phyloP scores from a whole-genome alignment of 2,888 invertebrate genomes.

The Mimumesa dahlbomi region DNA sequence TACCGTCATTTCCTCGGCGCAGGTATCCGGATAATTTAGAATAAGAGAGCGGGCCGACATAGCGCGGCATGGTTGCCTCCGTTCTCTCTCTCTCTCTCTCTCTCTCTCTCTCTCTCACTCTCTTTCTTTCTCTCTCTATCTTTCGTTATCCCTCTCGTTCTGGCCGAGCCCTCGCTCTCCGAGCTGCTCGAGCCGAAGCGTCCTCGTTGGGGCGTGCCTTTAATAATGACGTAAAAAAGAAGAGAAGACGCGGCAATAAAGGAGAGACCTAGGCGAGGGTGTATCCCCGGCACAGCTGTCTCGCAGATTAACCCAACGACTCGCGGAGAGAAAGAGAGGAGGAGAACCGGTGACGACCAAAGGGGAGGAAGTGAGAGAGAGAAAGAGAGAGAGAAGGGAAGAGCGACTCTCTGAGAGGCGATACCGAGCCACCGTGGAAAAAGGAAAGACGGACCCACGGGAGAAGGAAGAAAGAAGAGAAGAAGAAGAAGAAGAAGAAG shows the following conservation, averaged over 20 bases:
- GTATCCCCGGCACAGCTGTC: slow-evolving; percentile 62
- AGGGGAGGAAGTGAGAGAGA: background rate
- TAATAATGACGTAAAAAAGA: slow-evolving; percentile 65
- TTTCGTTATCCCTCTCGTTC: background rate
- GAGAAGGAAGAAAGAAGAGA: slow-evolving; percentile 7
- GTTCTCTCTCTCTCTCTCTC: slow-evolving; percentile 8
- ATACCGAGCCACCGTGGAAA: slow-evolving; percentile 10
- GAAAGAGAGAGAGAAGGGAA: background rate
- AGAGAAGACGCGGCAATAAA: slow-evolving; percentile 64
- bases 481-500: slow-evolving; percentile 12
- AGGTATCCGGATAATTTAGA: slow-evolving; percentile 62
- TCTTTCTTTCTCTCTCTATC: too few species aligned
- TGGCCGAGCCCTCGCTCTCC: slow-evolving; percentile 3
- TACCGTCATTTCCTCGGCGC: slow-evolving; percentile 57
- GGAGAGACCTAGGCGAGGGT: slow-evolving; percentile 63
- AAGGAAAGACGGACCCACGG: slow-evolving; percentile 13
- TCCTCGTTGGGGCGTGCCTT: slow-evolving; percentile 60
- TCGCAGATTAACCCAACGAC: slow-evolving; percentile 64
- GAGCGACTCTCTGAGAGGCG: slow-evolving; percentile 4
- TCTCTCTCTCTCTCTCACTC: background rate
- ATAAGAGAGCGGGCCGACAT: slow-evolving; percentile 53
- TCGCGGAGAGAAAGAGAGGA: slow-evolving; percentile 40
- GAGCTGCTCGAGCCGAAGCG: slow-evolving; percentile 45
- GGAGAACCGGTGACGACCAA: background rate
- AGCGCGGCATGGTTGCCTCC: slow-evolving; percentile 29